These are phyloP conservation scores for Lamprotornis superbus DNA, from an alignment of 2,113 vertebrate genomes.

Conservation along the genomic window DNA sequence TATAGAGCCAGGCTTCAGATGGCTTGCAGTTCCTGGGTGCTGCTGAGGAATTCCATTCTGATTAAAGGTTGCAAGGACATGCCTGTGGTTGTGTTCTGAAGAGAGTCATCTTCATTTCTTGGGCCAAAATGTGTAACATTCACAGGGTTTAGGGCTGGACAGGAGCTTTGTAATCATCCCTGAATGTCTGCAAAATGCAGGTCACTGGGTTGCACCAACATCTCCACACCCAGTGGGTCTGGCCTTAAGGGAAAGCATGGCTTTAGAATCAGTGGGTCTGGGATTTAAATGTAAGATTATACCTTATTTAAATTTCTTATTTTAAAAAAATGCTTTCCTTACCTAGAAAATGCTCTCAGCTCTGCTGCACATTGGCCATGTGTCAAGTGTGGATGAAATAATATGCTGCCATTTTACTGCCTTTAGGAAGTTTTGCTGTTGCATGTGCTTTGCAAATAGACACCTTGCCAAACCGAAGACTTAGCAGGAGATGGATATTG, in stretches of 20 bases:
- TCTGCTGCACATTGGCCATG: not conserved
- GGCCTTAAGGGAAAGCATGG: not conserved
- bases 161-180: not conserved
- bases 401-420: not conserved
- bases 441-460: not conserved
- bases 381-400: not conserved
- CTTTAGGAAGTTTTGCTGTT: not conserved
- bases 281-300: not conserved
- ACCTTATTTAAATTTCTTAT: not conserved
- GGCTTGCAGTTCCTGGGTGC: not conserved
- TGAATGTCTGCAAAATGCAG: not conserved
- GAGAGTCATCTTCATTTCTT: not conserved
- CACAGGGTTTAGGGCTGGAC: not conserved
- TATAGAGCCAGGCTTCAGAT: not conserved
- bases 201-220: not conserved
- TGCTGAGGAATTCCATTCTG: not conserved
- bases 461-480: not conserved
- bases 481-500: fast-evolving
- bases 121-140: not conserved
- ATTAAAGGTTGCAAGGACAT: not conserved
- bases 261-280: not conserved
- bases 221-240: not conserved
- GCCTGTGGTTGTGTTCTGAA: constrained; percentile 14
- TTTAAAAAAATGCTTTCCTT: not conserved
- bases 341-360: not conserved